Conservation (phyloP, 1,140 invertebrate genomes). For the Pseudomyrmex concolor region DNA sequence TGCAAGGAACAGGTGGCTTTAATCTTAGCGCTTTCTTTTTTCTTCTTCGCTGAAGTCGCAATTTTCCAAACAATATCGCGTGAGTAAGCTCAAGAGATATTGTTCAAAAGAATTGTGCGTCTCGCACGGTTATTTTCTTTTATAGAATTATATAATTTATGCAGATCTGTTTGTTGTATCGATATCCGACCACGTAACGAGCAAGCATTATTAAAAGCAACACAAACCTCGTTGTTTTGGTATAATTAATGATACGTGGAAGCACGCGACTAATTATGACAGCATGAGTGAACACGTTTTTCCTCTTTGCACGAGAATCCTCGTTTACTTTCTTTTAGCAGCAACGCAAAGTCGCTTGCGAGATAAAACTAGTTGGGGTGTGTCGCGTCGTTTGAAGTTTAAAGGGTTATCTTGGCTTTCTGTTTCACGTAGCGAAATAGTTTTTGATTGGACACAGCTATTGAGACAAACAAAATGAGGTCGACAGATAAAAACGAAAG, state of each 20-base stretch:
- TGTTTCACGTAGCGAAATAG: neutral
- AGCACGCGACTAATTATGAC: slow-evolving; percentile 47
- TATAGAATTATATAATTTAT: neutral
- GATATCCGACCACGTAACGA: slow-evolving; percentile 9
- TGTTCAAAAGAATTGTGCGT: slow-evolving; percentile 7
- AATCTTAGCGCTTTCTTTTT: slow-evolving; percentile 6
- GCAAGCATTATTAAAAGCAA: slow-evolving; percentile 21
- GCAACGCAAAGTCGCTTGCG: slow-evolving; percentile 10
- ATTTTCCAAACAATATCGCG: slow-evolving; percentile 30
- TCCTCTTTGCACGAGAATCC: slow-evolving; percentile 36
- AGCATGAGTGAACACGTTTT: slow-evolving; percentile 32
- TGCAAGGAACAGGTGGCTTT: slow-evolving; percentile 11
- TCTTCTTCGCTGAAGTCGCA: neutral
- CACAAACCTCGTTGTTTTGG: slow-evolving; percentile 18
- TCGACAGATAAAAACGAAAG: slow-evolving; percentile 5
- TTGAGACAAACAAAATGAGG: slow-evolving; percentile 26
- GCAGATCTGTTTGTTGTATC: neutral
- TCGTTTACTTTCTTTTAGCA: slow-evolving; percentile 38
- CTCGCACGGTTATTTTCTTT: neutral
- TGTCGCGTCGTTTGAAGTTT: slow-evolving; percentile 59
- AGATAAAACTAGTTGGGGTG: slow-evolving; percentile 32
- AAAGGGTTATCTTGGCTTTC: slow-evolving; percentile 23
- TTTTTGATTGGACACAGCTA: slow-evolving; percentile 49
- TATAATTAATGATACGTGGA: slow-evolving; percentile 56
- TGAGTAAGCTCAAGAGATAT: neutral